Conservation (phyloP, 2,797 vertebrate genomes). For the Graptemys geographica region DNA sequence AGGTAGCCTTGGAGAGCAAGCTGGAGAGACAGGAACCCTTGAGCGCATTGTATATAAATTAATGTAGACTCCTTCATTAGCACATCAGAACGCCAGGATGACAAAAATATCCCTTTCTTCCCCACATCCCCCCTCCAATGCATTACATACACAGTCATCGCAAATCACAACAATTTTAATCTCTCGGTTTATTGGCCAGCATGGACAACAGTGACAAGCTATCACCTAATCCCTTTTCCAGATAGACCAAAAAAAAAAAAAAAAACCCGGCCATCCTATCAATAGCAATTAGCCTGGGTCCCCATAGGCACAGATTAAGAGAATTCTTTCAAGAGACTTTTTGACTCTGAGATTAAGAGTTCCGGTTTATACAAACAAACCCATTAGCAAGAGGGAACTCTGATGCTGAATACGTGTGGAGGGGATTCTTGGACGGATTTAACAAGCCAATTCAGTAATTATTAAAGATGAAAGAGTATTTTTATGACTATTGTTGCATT, state of each 20-base stretch:
- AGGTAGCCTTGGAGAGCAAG: constrained; percentile 34
- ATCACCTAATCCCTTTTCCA: background rate
- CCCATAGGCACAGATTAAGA: constrained; percentile 32
- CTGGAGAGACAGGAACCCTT: background rate
- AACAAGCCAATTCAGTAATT: constrained; percentile 79
- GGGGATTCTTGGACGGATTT: constrained; percentile 73
- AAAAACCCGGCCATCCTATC: constrained; percentile 15
- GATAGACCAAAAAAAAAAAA: background rate
- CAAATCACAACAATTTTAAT: background rate
- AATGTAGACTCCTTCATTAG: background rate
- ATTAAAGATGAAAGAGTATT: constrained; percentile 75
- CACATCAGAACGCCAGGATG: constrained; percentile 3
- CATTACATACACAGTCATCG: background rate
- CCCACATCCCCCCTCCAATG: background rate
- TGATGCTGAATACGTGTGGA: constrained; percentile 74
- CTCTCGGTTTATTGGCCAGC: background rate
- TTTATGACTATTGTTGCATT: constrained; percentile 36
- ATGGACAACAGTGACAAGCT: background rate
- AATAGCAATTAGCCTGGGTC: background rate
- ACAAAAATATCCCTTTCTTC: constrained; percentile 43
- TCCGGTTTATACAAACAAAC: constrained; percentile 74
- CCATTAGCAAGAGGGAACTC: constrained; percentile 70
- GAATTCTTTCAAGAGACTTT: constrained; percentile 25
- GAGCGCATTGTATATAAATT: constrained; percentile 41
- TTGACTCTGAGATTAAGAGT: constrained; percentile 40